Conservation (phyloP, 2,113 vertebrate genomes). For the Indri indri region DNA sequence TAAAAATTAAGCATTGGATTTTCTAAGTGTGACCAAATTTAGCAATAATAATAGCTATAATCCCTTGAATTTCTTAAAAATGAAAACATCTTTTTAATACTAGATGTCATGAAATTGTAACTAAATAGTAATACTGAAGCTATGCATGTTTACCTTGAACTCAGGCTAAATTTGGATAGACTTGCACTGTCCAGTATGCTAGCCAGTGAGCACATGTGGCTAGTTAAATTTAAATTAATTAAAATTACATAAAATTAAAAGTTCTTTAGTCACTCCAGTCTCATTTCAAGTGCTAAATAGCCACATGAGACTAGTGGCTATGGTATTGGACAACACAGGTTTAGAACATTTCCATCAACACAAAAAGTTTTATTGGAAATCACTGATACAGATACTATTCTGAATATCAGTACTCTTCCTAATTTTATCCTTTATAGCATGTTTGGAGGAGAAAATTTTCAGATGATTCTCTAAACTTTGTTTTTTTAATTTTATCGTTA, state of each 20-base stretch:
- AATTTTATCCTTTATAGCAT: neutral
- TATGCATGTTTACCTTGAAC: neutral
- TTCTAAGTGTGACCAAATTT: neutral
- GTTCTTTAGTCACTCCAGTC: neutral
- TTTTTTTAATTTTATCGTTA: neutral
- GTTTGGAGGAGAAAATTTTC: neutral
- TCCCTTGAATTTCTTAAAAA: neutral
- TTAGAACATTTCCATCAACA: neutral
- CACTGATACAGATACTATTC: neutral
- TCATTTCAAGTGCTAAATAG: neutral
- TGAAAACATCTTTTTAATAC: neutral
- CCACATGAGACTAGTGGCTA: neutral
- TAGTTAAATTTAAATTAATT: constrained; percentile 42
- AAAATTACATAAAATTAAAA: neutral
- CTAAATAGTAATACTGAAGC: neutral
- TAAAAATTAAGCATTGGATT: neutral
- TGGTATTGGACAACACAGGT: neutral
- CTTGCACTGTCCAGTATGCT: neutral
- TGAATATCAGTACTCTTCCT: neutral
- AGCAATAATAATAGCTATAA: neutral
- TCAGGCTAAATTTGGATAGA: neutral
- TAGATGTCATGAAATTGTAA: neutral
- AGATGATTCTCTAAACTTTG: neutral
- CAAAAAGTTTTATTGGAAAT: neutral
- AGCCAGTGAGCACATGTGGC: neutral